Conservation (phyloP, 2,888 invertebrate genomes). For the Athetis lepigone region DNA sequence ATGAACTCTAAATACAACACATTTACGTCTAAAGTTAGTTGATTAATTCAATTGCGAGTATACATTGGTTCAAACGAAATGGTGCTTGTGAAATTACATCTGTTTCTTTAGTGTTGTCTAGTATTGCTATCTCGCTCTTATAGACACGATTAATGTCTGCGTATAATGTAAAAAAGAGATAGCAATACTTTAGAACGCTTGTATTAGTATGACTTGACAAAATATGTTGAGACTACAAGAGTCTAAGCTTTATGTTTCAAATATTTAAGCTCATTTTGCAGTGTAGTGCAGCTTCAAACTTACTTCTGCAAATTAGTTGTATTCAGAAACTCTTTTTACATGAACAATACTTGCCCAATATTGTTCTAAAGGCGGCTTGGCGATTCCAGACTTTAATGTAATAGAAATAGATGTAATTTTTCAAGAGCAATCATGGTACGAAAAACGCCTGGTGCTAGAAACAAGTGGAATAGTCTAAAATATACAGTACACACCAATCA, state of each 20-base stretch:
- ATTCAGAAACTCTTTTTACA: background rate
- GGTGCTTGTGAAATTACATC: constrained; percentile 41
- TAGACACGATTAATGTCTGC: too few relatives aligned
- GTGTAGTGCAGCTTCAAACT: background rate
- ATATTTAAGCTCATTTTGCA: background rate
- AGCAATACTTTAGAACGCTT: background rate
- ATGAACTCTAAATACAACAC: constrained; percentile 77
- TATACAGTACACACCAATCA: constrained; percentile 1
- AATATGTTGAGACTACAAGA: background rate
- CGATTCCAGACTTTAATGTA: background rate
- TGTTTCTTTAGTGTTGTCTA: background rate
- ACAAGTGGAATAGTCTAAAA: constrained; percentile 47
- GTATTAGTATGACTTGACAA: background rate
- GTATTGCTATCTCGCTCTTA: background rate
- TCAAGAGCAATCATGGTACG: constrained; percentile 8
- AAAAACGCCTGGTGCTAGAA: constrained; percentile 48
- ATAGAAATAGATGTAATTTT: constrained; percentile 24
- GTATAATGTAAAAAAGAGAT: background rate
- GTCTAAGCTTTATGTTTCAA: background rate
- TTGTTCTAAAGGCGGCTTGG: too few relatives aligned
- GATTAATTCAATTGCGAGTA: constrained; percentile 31
- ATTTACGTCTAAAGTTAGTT: constrained; percentile 17
- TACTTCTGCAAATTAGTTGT: too few relatives aligned
- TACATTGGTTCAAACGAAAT: background rate
- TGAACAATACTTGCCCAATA: too few relatives aligned